A percentile compares a stretch with the other conserved stretches of the same genome.
These are phyloP conservation scores for Melitaea athalia DNA, from an alignment of 2,888 invertebrate genomes.

Conservation along the genomic window DNA sequence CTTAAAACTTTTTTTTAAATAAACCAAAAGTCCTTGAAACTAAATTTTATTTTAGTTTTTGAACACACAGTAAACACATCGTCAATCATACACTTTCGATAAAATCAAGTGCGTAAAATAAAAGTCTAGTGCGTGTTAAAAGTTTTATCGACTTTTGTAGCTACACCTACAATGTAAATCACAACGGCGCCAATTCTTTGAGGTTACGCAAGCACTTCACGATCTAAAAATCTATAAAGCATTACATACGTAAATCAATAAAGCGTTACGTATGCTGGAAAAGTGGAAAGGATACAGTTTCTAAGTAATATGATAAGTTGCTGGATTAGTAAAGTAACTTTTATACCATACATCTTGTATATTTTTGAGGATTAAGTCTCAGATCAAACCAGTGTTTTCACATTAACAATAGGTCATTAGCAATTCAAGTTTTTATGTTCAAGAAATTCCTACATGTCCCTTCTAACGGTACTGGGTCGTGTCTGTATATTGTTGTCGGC, in stretches of 20 bases:
- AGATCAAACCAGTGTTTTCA: too few relatives aligned
- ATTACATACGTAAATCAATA: too few relatives aligned
- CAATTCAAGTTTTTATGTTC: neutral
- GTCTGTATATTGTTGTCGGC: slow-evolving; percentile 10
- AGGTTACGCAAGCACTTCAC: neutral
- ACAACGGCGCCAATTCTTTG: neutral
- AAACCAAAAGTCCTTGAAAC: slow-evolving; percentile 9
- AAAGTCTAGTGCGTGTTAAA: neutral
- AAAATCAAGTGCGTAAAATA: slow-evolving; percentile 7
- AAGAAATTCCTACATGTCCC: neutral
- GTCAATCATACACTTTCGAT: slow-evolving; percentile 6
- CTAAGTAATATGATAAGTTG: too few relatives aligned
- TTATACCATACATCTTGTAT: too few relatives aligned
- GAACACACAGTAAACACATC: slow-evolving; percentile 23
- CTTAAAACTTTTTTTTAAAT: slow-evolving; percentile 3
- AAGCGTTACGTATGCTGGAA: too few relatives aligned
- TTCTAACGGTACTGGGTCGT: slow-evolving; percentile 17
- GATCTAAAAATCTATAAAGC: neutral
- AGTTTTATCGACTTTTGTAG: neutral
- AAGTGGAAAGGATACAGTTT: too few relatives aligned
- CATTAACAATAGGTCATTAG: neutral
- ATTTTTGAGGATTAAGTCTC: too few relatives aligned
- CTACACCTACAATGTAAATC: neutral
- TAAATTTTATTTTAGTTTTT: slow-evolving; percentile 13
- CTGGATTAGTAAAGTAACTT: too few relatives aligned